phyloP scores from a whole-genome alignment of 2,888 invertebrate genomes.

The Plagiodera versicolora region DNA sequence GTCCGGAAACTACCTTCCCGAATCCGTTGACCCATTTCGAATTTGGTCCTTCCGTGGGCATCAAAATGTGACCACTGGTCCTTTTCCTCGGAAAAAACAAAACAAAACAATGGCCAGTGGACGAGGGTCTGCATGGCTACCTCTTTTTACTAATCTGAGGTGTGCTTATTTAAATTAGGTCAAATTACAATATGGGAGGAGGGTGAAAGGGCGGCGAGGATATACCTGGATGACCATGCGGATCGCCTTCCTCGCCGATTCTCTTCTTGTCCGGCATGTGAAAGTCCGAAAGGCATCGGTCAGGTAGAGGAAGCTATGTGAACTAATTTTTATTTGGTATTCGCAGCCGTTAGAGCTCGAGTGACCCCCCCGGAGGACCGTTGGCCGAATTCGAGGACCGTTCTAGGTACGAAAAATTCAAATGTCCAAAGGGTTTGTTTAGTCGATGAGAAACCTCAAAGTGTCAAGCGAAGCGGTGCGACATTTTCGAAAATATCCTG shows the following conservation, averaged over 20 bases:
- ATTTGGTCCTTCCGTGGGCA: conserved; percentile 40
- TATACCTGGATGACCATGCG: too few species aligned
- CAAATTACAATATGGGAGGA: conserved; percentile 41
- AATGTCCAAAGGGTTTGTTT: background rate
- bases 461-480: background rate
- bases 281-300: conserved; percentile 30
- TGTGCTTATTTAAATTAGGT: conserved; percentile 48
- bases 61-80: conserved; percentile 38
- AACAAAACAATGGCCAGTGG: conserved; percentile 41
- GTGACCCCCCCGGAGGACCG: conserved; percentile 20
- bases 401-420: background rate
- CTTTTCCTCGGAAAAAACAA: conserved; percentile 33
- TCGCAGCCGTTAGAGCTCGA: conserved; percentile 19
- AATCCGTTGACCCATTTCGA: conserved; percentile 30
- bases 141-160: conserved; percentile 35
- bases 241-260: too few species aligned
- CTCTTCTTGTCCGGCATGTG: conserved; percentile 31
- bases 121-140: conserved; percentile 34
- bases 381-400: background rate
- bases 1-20: conserved; percentile 8
- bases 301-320: conserved; percentile 42
- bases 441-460: background rate
- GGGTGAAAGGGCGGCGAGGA: conserved; percentile 46
- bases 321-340: conserved; percentile 42
- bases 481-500: too few species aligned